A percentile compares a stretch with the other conserved stretches of the same genome.
phyloP scores from a whole-genome alignment of 2,113 vertebrate genomes.

The Gymnorhina tibicen region DNA sequence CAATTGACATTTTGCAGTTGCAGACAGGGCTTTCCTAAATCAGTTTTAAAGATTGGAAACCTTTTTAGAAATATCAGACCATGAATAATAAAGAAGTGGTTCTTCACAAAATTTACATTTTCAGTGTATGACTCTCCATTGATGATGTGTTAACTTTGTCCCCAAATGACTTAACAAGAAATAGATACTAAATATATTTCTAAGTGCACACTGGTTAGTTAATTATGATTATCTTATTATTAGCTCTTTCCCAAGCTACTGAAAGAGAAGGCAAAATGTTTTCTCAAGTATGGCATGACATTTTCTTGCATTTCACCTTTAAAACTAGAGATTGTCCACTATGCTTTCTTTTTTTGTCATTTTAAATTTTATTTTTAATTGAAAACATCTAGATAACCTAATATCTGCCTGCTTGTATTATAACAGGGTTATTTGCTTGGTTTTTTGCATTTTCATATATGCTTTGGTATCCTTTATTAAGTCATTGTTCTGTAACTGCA shows the following conservation, averaged over 20 bases:
- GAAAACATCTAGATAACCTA: not conserved
- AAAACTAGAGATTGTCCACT: not conserved
- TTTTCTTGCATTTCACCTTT: not conserved
- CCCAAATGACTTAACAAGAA: not conserved
- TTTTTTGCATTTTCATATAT: not conserved
- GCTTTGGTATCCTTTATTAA: conserved; percentile 29
- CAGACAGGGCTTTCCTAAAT: not conserved
- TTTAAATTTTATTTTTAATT: not conserved
- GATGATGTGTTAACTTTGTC: not conserved
- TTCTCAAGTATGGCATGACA: not conserved
- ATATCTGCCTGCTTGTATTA: not conserved
- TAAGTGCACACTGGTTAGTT: not conserved
- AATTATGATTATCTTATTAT: not conserved
- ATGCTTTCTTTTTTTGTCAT: not conserved
- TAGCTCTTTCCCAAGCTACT: not conserved
- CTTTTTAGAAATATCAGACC: not conserved
- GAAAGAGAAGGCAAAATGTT: not conserved
- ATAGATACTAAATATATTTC: not conserved
- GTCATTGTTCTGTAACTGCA: conserved; percentile 25
- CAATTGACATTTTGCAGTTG: not conserved
- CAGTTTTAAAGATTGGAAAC: not conserved
- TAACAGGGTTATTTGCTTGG: not conserved
- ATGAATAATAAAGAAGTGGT: not conserved
- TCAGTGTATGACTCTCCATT: not conserved
- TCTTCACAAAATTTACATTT: conserved; percentile 11